Base-by-base conservation (phyloP, 2,113 vertebrate species). In the Poeciliopsis turrubarensis region DNA sequence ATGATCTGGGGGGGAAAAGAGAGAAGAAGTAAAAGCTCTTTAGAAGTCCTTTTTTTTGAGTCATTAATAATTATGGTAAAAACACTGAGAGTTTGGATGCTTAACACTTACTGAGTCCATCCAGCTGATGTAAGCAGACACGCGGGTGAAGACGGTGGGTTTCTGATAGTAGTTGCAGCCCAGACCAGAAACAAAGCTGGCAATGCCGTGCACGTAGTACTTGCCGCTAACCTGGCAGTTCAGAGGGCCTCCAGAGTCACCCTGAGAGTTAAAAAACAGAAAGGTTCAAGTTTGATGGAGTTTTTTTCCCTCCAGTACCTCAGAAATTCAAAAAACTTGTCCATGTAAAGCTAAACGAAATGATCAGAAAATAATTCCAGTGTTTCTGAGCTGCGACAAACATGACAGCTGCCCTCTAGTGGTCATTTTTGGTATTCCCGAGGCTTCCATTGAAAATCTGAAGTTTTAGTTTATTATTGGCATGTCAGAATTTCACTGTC, bases 91-190 rank as follows among this genome's bases (percentile, higher is more conserved):
- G 26, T 22, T 19, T 8, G 6, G 6, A 34, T 32, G 3, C 0
- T 44, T 72, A 17, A 72, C 62, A 86, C 92, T 81, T 11, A 93
- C 91, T 9, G 72, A 67, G 79, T 91, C 72, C 0, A 96, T 95
- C 96, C 95, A 97, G 65, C 90, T 80, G 73, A 87, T 92, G 84
- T 95, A 97, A 84, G 94, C 94, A 5, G 96, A 97, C 67, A 96
- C 94, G 0, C 94, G 94, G 26, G 95, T 97, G 93, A 96, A 97
- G 87, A 97, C 95, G 0, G 96, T 97, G 78, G 96, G 96, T 70
- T 96, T 97, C 89, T 2, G 73, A 72, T 34, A 7, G 15, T 79
- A 13, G 7, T 97, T 93, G 77, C 96, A 96, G 62, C 95, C 96
- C 25, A 0, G 2, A 0, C 71, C n/a, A 68, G 95, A 96, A 68